Evolutionary conservation across 2,797 vertebrate species (phyloP), one percentile per base, ranked within the genome.

Genomic region (Ispidina lecontei): DNA sequence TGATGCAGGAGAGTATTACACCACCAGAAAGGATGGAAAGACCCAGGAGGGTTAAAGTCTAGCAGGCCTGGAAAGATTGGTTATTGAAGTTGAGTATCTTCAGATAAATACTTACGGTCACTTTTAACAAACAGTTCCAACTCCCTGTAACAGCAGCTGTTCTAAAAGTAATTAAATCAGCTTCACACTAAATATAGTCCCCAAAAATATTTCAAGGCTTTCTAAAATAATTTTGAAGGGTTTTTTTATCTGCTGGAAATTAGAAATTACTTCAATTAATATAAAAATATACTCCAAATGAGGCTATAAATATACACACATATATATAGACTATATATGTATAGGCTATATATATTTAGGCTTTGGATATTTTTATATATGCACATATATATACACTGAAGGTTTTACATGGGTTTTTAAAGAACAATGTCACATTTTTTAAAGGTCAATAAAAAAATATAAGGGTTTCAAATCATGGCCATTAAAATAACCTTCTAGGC

Each of bases 111-210:
- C 83, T 89, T 84, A 77, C 20, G 84, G 93, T 96, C 93, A 94
- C 84, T 91, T 95, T 77, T 82, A 95, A 84, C 65, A 93, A 95
- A 84, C 65, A 93, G 86, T 85, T 90, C 69, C 59, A 89, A 35
- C 29, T 94, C 54, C 25, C 75, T 87, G 62, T 59, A 94, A 89
- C 77, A 86, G 91, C 94, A 96, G 95, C 77, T 96, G 95, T 86
- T 95, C 91, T 94, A 91, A 89, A 87, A 94, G 95, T 93, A 95
- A 94, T 95, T 96, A 94, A 94, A 91, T 96, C 95, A 96, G 82
- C 78, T 93, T 84, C 81, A 87, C 59, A 56, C 95, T 96, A 96
- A 93, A 96, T 93, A 96, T 96, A 96, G 91, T 8, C 74, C 14
- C 8, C 37, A 87, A 60, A 91, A 94, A 87, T 85, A 29, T 93